Conservation (phyloP, 2,888 invertebrate genomes). For the Orthosia cruda region DNA sequence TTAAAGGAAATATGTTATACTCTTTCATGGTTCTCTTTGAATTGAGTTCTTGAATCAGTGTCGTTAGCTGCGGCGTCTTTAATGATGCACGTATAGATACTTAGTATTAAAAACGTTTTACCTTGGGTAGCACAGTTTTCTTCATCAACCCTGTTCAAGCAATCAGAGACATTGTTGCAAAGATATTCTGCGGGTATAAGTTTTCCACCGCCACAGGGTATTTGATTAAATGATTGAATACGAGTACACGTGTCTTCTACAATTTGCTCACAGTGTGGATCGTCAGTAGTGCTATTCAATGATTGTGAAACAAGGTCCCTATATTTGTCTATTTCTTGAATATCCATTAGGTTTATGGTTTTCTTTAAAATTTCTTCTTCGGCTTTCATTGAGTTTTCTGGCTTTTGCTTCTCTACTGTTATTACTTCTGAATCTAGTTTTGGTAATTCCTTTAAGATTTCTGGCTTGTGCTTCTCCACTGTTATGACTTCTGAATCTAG, state of each 20-base stretch:
- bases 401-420: no score
- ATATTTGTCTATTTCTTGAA: slow-evolving; percentile 52
- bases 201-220: slow-evolving; percentile 75
- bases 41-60: no score
- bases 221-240: slow-evolving; percentile 75
- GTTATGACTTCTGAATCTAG: slow-evolving; percentile 2
- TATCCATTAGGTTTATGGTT: slow-evolving; percentile 16
- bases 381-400: background rate
- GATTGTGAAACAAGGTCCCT: slow-evolving; percentile 50
- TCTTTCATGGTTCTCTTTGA: no score
- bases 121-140: slow-evolving; percentile 78
- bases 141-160: slow-evolving; percentile 82
- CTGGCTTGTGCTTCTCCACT: background rate
- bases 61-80: no score
- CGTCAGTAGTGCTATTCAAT: slow-evolving; percentile 35
- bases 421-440: no score
- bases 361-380: slow-evolving; percentile 12
- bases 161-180: slow-evolving; percentile 81
- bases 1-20: no score
- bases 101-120: slow-evolving; percentile 50
- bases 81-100: background rate
- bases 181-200: slow-evolving; percentile 75
- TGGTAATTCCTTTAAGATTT: background rate
- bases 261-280: slow-evolving; percentile 66
- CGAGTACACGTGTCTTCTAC: slow-evolving; percentile 73